Evolutionary conservation across 1,140 invertebrate species (phyloP), one percentile per base, ranked within the genome.

Genomic region (Drosophila yakuba): DNA sequence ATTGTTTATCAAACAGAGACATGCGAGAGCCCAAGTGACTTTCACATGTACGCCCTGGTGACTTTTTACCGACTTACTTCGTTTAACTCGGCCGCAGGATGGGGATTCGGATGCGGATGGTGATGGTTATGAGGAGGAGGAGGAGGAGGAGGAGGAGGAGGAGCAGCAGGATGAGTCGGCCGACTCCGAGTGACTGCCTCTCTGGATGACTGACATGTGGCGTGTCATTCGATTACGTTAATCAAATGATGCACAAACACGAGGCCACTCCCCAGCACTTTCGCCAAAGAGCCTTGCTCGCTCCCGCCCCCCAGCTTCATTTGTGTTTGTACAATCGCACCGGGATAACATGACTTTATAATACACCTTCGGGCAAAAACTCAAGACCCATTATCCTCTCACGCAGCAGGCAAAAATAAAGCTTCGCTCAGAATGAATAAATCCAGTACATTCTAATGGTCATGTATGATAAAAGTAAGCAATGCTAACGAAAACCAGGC

Each of bases 221-320:
- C 74, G 74, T 76, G 74, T 76, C 73, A 88, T 88, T 88, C 80
- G 80, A 88, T 88, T 88, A 88, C 84, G 84, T 89, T 88, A 88
- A 88, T 88, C 84, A 88, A 89, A 88, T 88, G 80, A 88, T 88
- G 80, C 79, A 89, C 84, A 86, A 86, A 80, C 82, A 86, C 78
- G 75, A 76, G 55, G 23, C 39, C 36, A 28, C 39, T 32, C 45
- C 15, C 38, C 36, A 5, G 12, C 7, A 32, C 17, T 25, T 14
- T 15, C 10, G 11, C 23, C 17, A 14, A 38, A 25, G 28, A 23
- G 32, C 28, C 28, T 2, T 2, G 28, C 6, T 32, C 6, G 6
- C 6, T 32, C 7, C 28, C 51, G 35, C 50, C 50, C 12, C 43
- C n/a, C 47, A 14, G 23, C 39, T 41, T 50, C 44, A n/a, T 45